Evolutionary conservation across 1,140 invertebrate species (phyloP).

Genomic region (Penaeus vannamei): DNA sequence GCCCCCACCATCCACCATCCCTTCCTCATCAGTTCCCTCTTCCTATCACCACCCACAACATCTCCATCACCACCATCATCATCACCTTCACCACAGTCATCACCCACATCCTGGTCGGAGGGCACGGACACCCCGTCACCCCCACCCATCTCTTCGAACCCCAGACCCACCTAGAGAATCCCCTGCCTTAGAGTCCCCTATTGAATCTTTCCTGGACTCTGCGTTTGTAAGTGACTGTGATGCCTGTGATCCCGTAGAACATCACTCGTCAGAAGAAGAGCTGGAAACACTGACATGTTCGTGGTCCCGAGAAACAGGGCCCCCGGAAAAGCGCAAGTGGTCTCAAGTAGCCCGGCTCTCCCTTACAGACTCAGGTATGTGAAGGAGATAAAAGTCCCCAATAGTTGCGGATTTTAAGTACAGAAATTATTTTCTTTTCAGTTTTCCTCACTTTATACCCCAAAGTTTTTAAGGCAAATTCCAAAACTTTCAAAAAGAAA

Average conservation of each 20-base stretch:
- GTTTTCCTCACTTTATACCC: too few relatives aligned
- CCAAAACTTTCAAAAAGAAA: too few relatives aligned
- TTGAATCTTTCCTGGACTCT: slow-evolving; percentile 60
- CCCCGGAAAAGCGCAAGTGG: slow-evolving; percentile 67
- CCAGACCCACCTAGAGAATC: slow-evolving; percentile 52
- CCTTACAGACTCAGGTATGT: slow-evolving; percentile 67
- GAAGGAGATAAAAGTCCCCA: not conserved
- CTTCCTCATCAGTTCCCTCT: slow-evolving; percentile 8
- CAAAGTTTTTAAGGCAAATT: too few relatives aligned
- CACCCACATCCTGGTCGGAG: slow-evolving; percentile 46
- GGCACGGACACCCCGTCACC: slow-evolving; percentile 57
- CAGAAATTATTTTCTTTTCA: too few relatives aligned
- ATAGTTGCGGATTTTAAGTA: not conserved
- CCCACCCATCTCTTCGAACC: slow-evolving; percentile 58
- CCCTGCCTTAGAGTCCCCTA: slow-evolving; percentile 55
- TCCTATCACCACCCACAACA: slow-evolving; percentile 44
- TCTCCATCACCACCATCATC: not conserved
- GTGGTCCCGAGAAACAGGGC: slow-evolving; percentile 64
- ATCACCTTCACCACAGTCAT: slow-evolving; percentile 54
- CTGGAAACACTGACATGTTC: slow-evolving; percentile 67
- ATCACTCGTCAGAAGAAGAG: slow-evolving; percentile 68
- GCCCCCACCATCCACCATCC: slow-evolving; percentile 57
- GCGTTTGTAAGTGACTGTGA: slow-evolving; percentile 66
- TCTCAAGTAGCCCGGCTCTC: slow-evolving; percentile 67
- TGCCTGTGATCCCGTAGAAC: slow-evolving; percentile 66